Evolutionary conservation across 2,797 vertebrate genomes (phyloP).

Genomic region (Sandelia bainsii): DNA sequence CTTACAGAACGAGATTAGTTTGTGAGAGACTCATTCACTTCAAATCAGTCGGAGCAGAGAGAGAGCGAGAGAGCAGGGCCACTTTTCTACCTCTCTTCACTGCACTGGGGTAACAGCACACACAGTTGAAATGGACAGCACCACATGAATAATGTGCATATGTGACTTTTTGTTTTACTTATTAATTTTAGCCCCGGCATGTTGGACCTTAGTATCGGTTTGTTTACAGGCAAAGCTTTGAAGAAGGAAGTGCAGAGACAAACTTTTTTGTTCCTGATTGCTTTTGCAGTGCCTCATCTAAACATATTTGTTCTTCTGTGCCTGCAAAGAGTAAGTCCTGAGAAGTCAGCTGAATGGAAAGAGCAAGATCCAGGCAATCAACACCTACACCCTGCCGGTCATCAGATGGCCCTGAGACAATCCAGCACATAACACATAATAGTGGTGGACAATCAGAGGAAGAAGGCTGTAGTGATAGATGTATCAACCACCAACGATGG

Average conservation of each 20-base stretch:
- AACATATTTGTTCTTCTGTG: neutral
- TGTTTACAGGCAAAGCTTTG: conserved; percentile 53
- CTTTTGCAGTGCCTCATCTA: conserved; percentile 7
- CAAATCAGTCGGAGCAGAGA: conserved; percentile 70
- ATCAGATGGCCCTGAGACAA: too few relatives aligned
- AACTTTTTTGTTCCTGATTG: conserved; percentile 32
- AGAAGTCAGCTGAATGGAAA: too few relatives aligned
- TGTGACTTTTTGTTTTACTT: conserved; percentile 75
- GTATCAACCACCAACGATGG: too few relatives aligned
- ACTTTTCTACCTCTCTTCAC: conserved; percentile 63
- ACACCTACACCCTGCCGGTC: too few relatives aligned
- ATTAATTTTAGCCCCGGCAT: conserved; percentile 63
- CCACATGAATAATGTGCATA: conserved; percentile 73
- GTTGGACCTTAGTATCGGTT: conserved; percentile 60
- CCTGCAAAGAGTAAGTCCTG: too few relatives aligned
- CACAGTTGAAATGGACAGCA: conserved; percentile 69
- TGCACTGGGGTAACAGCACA: conserved; percentile 59
- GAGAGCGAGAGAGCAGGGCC: conserved; percentile 50
- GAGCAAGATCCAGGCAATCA: too few relatives aligned
- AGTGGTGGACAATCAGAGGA: too few relatives aligned
- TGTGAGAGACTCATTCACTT: conserved; percentile 71
- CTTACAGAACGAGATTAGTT: conserved; percentile 58
- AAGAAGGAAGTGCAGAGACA: conserved; percentile 35
- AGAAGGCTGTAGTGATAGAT: too few relatives aligned
- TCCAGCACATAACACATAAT: too few relatives aligned